These are phyloP conservation scores for Empidonax traillii DNA, from an alignment of 2,113 vertebrate species.

Conservation along the genomic window DNA sequence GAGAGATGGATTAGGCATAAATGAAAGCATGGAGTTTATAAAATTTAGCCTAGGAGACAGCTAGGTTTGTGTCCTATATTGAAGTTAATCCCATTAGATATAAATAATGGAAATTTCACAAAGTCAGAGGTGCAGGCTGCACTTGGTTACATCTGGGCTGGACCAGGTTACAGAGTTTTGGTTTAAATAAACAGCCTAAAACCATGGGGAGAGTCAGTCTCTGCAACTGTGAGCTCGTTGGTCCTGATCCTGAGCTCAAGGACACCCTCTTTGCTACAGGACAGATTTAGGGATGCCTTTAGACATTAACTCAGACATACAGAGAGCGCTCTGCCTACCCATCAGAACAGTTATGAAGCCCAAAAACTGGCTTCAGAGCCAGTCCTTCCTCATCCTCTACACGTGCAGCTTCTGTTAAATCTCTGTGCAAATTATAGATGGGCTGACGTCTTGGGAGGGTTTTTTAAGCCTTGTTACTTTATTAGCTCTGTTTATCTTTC, in stretches of 20 bases:
- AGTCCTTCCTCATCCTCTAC: background rate
- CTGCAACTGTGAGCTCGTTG: background rate
- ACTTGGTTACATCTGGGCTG: background rate
- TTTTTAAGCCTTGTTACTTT: background rate
- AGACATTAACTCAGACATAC: background rate
- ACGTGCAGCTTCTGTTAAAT: background rate
- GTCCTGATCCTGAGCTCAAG: background rate
- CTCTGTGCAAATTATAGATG: background rate
- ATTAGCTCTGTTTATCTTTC: constrained; percentile 12
- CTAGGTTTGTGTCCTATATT: background rate
- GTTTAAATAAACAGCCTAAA: background rate
- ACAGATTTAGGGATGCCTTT: background rate
- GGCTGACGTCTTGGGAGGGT: background rate
- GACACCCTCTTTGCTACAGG: background rate
- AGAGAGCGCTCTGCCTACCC: background rate
- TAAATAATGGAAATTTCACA: background rate
- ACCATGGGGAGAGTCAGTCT: background rate
- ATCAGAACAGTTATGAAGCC: background rate
- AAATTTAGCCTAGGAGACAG: background rate
- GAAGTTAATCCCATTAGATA: background rate
- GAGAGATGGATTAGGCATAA: background rate
- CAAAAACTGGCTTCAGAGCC: background rate
- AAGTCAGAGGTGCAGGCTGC: background rate
- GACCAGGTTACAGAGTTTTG: background rate
- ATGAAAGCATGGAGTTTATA: background rate